Base-by-base conservation (phyloP, 2,888 invertebrate species). In the Chelonus formosanus region DNA sequence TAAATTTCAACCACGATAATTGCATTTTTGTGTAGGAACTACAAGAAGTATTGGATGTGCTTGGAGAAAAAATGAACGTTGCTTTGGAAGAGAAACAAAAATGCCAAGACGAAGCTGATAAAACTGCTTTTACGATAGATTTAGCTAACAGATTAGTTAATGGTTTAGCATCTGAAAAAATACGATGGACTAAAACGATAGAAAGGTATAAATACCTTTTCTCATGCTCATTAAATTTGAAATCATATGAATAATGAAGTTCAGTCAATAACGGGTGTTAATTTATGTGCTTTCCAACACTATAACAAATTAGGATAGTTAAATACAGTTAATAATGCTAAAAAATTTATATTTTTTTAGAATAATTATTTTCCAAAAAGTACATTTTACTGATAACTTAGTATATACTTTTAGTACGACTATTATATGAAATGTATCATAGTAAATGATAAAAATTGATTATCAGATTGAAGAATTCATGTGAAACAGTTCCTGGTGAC, bases 41-140 rank as follows among this genome's bases (percentile, higher is more conserved):
- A 56, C 96, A 97, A 84, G 90, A 89, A 73, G 90, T 94, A 77
- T 85, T 97, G 8, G 90, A 88, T 63, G 87, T 89, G 10, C 85
- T 97, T 71, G 90, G 94, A 69, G 90, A 89, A 70, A 93, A 94
- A 74, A 97, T 95, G 86, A 94, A 95, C 79, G 89, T 90, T 71
- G 97, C 97, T 0, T 90, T 93, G 7, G 90, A 89, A 54, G 93
- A 91, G 74, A 97, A 97, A 80, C 88, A 94, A 84, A 92, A 92
- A 77, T 97, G 96, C 81, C 96, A 97, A 84, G 91, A 92, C 50
- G 96, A 97, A 85, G 97, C 97, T 0, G 96, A 97, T 76, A 91
- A 92, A 45, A 97, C 97, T 0, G 91, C 93, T 4, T 88, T 89
- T 69, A 96, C 94, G 47, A 97, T 97, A 70, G 94, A 94, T 83